These are phyloP conservation scores for Tor tambroides DNA, from an alignment of 2,113 vertebrate species.

Conservation along the genomic window DNA sequence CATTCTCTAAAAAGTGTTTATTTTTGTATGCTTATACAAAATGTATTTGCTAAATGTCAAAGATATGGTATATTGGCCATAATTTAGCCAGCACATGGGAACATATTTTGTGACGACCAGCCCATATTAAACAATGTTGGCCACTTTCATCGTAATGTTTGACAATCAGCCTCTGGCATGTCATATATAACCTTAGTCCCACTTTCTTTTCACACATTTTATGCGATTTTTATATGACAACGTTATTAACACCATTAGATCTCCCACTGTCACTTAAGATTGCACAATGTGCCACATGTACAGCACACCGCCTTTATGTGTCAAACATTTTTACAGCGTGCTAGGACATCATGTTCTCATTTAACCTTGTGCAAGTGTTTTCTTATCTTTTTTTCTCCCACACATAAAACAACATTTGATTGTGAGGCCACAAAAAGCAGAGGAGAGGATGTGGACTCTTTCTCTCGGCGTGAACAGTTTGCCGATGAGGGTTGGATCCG, in stretches of 20 bases:
- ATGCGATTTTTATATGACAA: not conserved
- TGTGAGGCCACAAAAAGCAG: slow-evolving; percentile 12
- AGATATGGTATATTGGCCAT: too few species aligned
- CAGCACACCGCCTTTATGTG: not conserved
- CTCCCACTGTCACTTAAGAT: not conserved
- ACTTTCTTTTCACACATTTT: not conserved
- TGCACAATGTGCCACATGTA: not conserved
- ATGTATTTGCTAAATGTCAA: too few species aligned
- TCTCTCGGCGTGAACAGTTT: slow-evolving; percentile 26
- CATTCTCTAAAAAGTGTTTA: too few species aligned
- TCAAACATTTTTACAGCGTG: not conserved
- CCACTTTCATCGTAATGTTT: not conserved
- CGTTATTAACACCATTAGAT: not conserved
- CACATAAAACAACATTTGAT: slow-evolving; percentile 3
- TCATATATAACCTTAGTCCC: not conserved
- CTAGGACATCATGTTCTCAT: slow-evolving; percentile 17
- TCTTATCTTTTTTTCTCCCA: slow-evolving; percentile 31
- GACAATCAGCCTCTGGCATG: not conserved
- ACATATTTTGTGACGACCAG: not conserved
- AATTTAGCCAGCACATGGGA: not conserved
- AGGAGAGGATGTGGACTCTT: slow-evolving; percentile 20
- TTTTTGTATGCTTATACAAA: too few species aligned
- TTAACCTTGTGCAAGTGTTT: slow-evolving; percentile 30
- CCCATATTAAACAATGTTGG: not conserved
- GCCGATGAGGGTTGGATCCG: slow-evolving; percentile 29